phyloP scores from a whole-genome alignment of 2,113 vertebrate species.

The Mohoua ochrocephala region DNA sequence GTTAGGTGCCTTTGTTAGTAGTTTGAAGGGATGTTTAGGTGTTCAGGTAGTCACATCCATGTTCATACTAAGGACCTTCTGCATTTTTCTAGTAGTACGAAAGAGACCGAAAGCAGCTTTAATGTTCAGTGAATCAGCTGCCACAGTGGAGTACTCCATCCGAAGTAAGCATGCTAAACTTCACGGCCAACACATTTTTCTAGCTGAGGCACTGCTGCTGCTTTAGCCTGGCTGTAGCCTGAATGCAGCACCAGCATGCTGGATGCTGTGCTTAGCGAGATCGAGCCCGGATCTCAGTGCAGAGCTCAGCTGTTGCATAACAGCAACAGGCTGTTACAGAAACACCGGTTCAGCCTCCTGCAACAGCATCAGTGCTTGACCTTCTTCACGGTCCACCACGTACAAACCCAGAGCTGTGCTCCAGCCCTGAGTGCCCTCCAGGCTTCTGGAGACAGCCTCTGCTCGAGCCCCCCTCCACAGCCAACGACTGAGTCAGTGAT shows the following conservation, averaged over 20 bases:
- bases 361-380: not conserved
- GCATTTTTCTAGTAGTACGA: not conserved
- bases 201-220: not conserved
- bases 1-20: not conserved
- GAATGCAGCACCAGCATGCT: not conserved
- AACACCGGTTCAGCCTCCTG: not conserved
- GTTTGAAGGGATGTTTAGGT: not conserved
- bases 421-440: fast-evolving
- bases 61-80: not conserved
- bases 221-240: not conserved
- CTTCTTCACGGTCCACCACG: not conserved
- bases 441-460: not conserved
- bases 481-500: fast-evolving
- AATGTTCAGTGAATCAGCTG: not conserved
- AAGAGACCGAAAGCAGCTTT: not conserved
- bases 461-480: not conserved
- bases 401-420: not conserved
- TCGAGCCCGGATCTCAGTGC: not conserved
- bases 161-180: fast-evolving
- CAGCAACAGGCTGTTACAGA: not conserved
- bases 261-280: not conserved
- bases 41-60: not conserved
- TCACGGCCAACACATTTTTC: not conserved
- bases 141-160: not conserved
- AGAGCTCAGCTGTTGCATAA: not conserved